Conservation (phyloP, 2,113 vertebrate species). For the Vireo altiloquus region DNA sequence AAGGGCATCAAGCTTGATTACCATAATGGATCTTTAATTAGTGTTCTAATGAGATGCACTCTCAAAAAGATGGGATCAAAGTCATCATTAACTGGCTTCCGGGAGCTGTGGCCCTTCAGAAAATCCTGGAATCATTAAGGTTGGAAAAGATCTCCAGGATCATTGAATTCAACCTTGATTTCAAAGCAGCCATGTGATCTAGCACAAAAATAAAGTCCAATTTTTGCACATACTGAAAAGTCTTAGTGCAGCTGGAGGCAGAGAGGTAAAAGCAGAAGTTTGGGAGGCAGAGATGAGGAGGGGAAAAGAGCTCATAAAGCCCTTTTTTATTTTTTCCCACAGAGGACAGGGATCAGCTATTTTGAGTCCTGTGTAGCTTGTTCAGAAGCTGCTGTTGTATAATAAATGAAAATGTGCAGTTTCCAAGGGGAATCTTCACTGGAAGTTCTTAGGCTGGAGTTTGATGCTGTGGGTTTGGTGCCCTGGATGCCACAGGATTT, state of each 20-base stretch:
- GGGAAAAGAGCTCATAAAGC: background rate
- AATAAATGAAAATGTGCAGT: background rate
- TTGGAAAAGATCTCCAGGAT: background rate
- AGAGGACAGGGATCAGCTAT: background rate
- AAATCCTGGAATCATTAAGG: background rate
- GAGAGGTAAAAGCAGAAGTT: background rate
- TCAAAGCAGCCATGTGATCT: rapidly evolving
- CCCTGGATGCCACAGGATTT: background rate
- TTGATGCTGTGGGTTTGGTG: background rate
- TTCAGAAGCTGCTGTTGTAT: background rate
- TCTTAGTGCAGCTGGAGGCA: background rate
- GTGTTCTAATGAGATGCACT: background rate
- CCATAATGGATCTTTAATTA: background rate
- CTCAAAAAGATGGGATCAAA: background rate
- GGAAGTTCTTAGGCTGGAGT: background rate
- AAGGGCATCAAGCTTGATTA: background rate
- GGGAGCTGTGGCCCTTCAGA: background rate
- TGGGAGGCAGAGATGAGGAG: background rate
- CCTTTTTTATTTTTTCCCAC: background rate
- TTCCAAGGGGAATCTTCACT: background rate
- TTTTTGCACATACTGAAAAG: background rate
- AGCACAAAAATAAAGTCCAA: background rate
- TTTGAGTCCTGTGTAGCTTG: background rate
- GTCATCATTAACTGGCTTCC: background rate
- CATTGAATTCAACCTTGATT: background rate